Evolutionary conservation across 2,797 vertebrate species (phyloP).

Genomic region (Pyrocephalus nanus): DNA sequence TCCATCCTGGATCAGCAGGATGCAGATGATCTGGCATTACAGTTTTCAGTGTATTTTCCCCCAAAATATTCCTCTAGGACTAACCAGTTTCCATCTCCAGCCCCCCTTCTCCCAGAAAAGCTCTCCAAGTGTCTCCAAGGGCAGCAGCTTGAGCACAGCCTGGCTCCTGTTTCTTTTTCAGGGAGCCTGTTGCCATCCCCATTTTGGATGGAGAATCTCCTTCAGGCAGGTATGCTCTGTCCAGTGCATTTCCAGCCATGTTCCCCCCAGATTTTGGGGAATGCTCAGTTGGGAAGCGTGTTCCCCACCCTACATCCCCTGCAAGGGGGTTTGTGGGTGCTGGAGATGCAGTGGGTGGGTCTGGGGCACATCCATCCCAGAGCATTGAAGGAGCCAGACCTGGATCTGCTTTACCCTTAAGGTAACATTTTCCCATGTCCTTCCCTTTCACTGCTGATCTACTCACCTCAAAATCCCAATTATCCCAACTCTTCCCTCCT

Average conservation of each 20-base stretch:
- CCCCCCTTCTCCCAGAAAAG: not conserved
- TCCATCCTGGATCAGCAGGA: rapidly evolving
- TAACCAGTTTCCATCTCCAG: not conserved
- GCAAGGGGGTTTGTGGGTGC: rapidly evolving
- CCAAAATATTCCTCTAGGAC: not conserved
- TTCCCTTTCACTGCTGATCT: conserved; percentile 54
- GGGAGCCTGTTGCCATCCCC: not conserved
- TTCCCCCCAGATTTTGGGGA: not conserved
- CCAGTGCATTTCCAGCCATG: not conserved
- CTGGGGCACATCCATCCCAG: rapidly evolving
- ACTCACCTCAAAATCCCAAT: conserved; percentile 56
- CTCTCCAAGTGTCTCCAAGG: rapidly evolving
- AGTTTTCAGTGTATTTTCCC: rapidly evolving
- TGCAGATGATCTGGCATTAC: rapidly evolving
- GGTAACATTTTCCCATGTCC: conserved; percentile 35
- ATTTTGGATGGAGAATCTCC: not conserved
- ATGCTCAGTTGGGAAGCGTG: too few species aligned
- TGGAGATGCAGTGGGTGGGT: not conserved
- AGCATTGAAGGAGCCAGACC: rapidly evolving
- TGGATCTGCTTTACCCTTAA: conserved; percentile 40
- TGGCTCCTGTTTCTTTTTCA: rapidly evolving
- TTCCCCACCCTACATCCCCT: not conserved
- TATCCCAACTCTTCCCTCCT: conserved; percentile 52
- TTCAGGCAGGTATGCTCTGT: rapidly evolving
- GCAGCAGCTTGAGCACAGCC: not conserved